These are phyloP conservation scores for Brachionus calyciflorus DNA, from an alignment of 1,140 invertebrate species.

Conservation along the genomic window DNA sequence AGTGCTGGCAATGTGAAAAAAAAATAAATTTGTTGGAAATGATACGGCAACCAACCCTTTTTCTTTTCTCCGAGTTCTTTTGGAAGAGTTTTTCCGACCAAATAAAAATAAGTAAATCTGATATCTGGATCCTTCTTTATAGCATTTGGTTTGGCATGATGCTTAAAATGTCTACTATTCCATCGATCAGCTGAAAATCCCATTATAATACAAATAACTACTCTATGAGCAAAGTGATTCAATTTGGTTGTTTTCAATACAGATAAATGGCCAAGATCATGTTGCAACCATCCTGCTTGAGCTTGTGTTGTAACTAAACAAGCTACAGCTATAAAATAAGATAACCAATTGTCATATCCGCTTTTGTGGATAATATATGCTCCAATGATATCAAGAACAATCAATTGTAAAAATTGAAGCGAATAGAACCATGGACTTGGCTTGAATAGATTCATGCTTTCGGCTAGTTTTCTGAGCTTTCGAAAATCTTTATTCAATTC, in stretches of 20 bases:
- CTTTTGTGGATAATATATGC: neutral
- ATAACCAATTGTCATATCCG: constrained; percentile 14
- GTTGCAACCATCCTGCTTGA: constrained; percentile 50
- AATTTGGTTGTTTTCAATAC: constrained; percentile 48
- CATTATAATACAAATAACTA: constrained; percentile 48
- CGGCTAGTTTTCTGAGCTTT: neutral
- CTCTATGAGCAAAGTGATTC: constrained; percentile 48
- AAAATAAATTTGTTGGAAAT: constrained; percentile 51
- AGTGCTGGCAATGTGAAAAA: constrained; percentile 41
- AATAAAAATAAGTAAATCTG: constrained; percentile 53
- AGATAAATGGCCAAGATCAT: constrained; percentile 50
- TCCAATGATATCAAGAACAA: constrained; percentile 9
- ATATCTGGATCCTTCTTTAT: constrained; percentile 58
- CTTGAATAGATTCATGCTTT: constrained; percentile 12
- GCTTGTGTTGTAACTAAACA: neutral
- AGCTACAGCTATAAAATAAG: constrained; percentile 24
- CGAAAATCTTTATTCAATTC: constrained; percentile 34
- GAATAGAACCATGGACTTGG: constrained; percentile 6
- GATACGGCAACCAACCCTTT: constrained; percentile 49
- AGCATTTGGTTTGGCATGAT: constrained; percentile 60
- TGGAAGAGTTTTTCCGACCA: constrained; percentile 51
- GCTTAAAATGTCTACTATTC: constrained; percentile 59
- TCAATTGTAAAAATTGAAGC: neutral
- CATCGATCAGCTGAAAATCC: constrained; percentile 53
- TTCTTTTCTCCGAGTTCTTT: constrained; percentile 43